Base-by-base conservation (phyloP, 2,888 invertebrate genomes). In the Ectropis crepuscularia region DNA sequence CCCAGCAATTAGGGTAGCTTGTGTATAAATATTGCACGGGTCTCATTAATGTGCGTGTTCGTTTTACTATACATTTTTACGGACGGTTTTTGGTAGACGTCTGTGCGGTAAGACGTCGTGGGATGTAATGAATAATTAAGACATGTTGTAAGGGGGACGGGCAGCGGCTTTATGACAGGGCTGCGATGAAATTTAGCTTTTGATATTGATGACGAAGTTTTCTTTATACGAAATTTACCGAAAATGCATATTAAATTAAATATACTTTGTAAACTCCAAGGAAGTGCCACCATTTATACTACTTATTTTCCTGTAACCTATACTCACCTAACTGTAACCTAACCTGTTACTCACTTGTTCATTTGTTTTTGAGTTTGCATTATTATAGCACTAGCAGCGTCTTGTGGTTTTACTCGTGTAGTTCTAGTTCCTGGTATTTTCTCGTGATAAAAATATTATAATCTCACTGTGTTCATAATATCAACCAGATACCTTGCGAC, bases 1-100 rank as follows among this genome's bases (percentile, higher is more conserved):
- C 93, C 93, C 86, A 89, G 88, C 93, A 92, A 93, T 93, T 93
- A 93, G 92, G 92, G 90, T 87, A 82, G 87, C 86, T 88, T 87
- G 89, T 89, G 90, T 91, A 93, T 93, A 92, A 92, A 93, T 92
- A 93, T 92, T 93, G 91, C 90, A 93, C 87, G 87, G 88, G 81
- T 80, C 89, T 90, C 91, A 90, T 92, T 92, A 92, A 91, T 87
- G 91, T 90, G 89, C 89, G 87, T 89, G 90, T 90, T 89, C 89
- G 89, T 86, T 89, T 88, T 87, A 86, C 83, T 87, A 87, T 84
- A 87, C 84, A 89, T 91, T 92, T 93, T 92, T 91, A 92, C 82
- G 85, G 83, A 77, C 74, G 80, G 84, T 88, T 86, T 87, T 80
- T 80, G 81, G 71, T 67, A 65, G 70, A 75, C 82, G 82, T 80